Evolutionary conservation across 2,113 vertebrate species (phyloP), one percentile per base, ranked within the genome.

Genomic region (Seriola aureovittata): DNA sequence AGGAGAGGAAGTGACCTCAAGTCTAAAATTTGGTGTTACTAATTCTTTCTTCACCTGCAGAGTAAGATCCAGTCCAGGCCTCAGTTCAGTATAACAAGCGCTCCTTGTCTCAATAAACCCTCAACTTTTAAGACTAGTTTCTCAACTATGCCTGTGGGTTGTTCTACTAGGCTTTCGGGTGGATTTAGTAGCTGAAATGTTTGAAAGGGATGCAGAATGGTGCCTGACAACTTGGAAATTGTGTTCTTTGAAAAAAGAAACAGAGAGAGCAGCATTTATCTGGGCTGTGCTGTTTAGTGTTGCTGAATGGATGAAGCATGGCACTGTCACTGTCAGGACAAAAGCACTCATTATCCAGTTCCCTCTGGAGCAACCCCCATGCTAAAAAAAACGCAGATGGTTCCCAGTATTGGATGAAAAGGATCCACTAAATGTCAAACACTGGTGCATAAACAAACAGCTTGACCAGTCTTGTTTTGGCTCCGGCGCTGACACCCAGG

Each of bases 291-390:
- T 72, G 81, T 80, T 81, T 66, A 63, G 69, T 42, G 62, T 75
- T 72, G 81, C 70, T 78, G 72, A 65, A 21, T 66, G 74, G 79
- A 81, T 80, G 77, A 71, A 80, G 46, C 69, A 60, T 25, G 38
- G 71, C 58, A 11, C 78, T 81, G 67, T 55, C 54, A 77, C 69
- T 62, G 60, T 63, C 59, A 34, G 71, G 34, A 86, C 89, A 85
- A 90, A 88, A 76, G 73, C 32, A 13, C 67, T 91, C 71, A 76
- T 92, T 90, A 88, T 91, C 85, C 77, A 32, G 58, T 78, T 88
- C 81, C 76, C 70, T 50, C 13, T 11, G 21, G 86, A 85, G 73
- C 36, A 62, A 16, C 54, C 19, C 75, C 59, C 16, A 4, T 7
- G 54, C 25, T 70, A 36, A 48, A 85, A 64, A 48, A 85, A 65